Base-by-base conservation (phyloP, 2,797 vertebrate genomes). In the Botia almorhae region DNA sequence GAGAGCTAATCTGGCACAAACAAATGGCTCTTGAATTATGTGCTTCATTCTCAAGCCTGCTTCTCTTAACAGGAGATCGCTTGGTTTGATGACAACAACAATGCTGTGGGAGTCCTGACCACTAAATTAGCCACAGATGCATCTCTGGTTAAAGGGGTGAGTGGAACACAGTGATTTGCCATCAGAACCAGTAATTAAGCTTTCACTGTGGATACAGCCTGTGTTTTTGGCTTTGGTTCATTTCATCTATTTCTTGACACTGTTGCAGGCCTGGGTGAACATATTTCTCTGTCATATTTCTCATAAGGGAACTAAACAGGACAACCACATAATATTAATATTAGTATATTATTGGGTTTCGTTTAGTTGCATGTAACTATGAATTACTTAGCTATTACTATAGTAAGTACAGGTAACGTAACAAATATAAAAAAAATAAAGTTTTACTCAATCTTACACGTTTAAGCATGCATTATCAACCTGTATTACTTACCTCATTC, bases 111-210 rank as follows among this genome's bases (percentile, higher is more conserved):
- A 69, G 86, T 95, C 89, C 90, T 94, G 84, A 86, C 94, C 79
- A 94, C 92, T 67, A 91, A 93, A 87, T 89, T 95, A 90, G 93
- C 93, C 87, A 93, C 93, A 82, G 93, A 95, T 89, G 93, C 94
- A 83, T 95, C 91, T 81, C 87, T 90, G 77, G 89, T 93, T 73
- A 94, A 95, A 94, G 93, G 92, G 90, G 92, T 94, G 89, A 81
- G 87, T 81, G 61, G 71, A 87, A 76, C 77, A 78, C 83, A 78
- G 21, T 83, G 83, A 87, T 90, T 85, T 87, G 17, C 65, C 73
- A 71, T 10, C 74, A 29, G 75, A 80, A 50, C 67, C 63, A 74
- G 48, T 39, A 82, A 83, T 83, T 60, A 69, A 79, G 60, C 69
- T 51, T 82, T 77, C 81, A 78, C 61, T 39, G 63, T 71, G 50